Evolutionary conservation across 1,140 invertebrate genomes (phyloP), one percentile per base, ranked within the genome.

Genomic region (Panagrolaimus sp.): DNA sequence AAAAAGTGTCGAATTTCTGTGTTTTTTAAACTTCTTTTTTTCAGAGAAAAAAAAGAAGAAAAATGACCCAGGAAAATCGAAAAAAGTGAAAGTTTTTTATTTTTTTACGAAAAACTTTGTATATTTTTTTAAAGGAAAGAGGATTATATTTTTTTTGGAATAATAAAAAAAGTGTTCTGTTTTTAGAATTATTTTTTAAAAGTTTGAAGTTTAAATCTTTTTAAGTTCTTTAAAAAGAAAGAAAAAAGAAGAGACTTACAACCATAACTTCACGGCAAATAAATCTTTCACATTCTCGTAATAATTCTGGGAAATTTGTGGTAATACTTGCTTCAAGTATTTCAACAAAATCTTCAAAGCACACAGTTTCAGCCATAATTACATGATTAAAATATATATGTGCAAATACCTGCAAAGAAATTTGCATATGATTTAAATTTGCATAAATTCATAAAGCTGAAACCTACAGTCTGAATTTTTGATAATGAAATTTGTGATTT

Each of bases 311-410:
- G 17, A 77, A 76, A 44, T 76, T 65, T 17, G 76, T 64, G 21
- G 45, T 58, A 9, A 43, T 64, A 8, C 64, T 66, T 17, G 67
- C 74, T 43, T 77, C 70, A n/a, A 76, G 28, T 15, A 76, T 67
- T 24, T 77, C 74, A 14, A 76, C 38, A 45, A 67, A 76, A 65
- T 76, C 74, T 62, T 76, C 74, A 52, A 76, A 76, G 44, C 74
- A 76, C 43, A 69, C 67, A 9, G 74, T 70, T 55, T 76, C 71
- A 17, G 43, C 28, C 9, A 63, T 63, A 52, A 76, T 69, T 17
- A 76, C 67, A 24, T 65, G 47, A 32, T 74, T 68, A 26, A 76
- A 76, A 32, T 76, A 76, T 15, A 72, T 43, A 58, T 77, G 72
- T 8, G 70, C 74, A 63, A 76, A 71, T 43, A 75, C 65, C 73